A percentile compares a stretch with the other conserved stretches of the same genome.
These are phyloP conservation scores for Sinocyclocheilus anshuiensis DNA, from an alignment of 2,113 vertebrate genomes.

Conservation along the genomic window DNA sequence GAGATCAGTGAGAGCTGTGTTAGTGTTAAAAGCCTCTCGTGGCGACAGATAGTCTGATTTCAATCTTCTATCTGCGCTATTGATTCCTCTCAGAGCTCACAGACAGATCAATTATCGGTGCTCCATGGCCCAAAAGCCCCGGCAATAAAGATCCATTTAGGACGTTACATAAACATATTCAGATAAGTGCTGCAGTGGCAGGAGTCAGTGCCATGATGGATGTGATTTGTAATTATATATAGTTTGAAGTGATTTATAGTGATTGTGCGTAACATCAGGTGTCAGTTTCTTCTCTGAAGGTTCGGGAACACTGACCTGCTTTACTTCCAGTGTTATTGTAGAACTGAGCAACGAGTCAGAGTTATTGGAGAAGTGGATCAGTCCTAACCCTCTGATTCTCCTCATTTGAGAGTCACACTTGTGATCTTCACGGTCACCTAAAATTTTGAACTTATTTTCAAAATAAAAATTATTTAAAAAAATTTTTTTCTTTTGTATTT, in stretches of 20 bases:
- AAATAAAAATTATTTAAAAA: too few relatives aligned
- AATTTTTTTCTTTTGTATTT: too few relatives aligned
- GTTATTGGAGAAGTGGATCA: not conserved
- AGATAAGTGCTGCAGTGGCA: not conserved
- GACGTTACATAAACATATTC: not conserved
- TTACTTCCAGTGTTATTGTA: not conserved
- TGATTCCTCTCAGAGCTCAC: not conserved
- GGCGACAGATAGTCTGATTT: constrained; percentile 38
- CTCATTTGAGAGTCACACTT: too few relatives aligned
- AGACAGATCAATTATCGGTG: not conserved
- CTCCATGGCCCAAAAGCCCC: not conserved
- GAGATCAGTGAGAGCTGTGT: not conserved
- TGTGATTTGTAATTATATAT: not conserved
- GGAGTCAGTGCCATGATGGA: not conserved
- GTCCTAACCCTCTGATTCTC: too few relatives aligned
- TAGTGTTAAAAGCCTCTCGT: constrained; percentile 66
- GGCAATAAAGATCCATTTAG: not conserved
- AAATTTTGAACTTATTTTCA: too few relatives aligned
- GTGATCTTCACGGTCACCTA: too few relatives aligned
- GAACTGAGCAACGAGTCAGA: not conserved
- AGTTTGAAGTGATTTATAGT: not conserved
- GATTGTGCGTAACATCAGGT: not conserved
- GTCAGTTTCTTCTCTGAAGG: not conserved
- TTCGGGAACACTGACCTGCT: not conserved
- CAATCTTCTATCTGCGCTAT: constrained; percentile 34